Conservation (phyloP, 1,140 invertebrate species). For the Aporrectodea caliginosa region DNA sequence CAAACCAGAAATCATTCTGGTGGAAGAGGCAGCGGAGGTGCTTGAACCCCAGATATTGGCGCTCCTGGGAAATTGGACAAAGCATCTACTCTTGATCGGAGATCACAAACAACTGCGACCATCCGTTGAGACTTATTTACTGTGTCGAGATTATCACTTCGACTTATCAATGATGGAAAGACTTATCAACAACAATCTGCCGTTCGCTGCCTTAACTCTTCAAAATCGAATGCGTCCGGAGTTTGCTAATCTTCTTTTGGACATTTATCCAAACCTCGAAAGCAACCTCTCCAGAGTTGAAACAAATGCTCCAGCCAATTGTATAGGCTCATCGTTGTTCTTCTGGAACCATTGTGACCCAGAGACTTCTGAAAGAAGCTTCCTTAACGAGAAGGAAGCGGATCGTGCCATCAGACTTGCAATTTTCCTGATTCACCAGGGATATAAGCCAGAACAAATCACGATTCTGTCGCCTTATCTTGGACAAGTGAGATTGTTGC, state of each 20-base stretch:
- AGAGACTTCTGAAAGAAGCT: neutral
- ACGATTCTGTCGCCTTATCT: constrained; percentile 24
- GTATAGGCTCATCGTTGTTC: neutral
- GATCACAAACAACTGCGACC: constrained; percentile 29
- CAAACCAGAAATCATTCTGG: constrained; percentile 5
- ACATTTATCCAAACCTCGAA: constrained; percentile 25
- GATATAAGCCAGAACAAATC: constrained; percentile 6
- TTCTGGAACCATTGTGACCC: constrained; percentile 12
- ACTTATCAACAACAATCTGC: constrained; percentile 17
- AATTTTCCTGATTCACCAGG: constrained; percentile 20
- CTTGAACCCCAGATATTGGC: constrained; percentile 18
- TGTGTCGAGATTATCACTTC: constrained; percentile 18
- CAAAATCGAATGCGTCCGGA: constrained; percentile 28
- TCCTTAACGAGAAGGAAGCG: constrained; percentile 9
- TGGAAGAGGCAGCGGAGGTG: constrained; percentile 30
- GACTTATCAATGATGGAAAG: constrained; percentile 28
- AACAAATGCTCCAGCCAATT: neutral
- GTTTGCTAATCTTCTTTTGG: constrained; percentile 8
- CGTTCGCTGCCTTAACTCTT: constrained; percentile 5
- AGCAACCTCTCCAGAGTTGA: constrained; percentile 11
- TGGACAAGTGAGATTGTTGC: constrained; percentile 6
- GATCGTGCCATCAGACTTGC: neutral
- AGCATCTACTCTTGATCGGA: constrained; percentile 28
- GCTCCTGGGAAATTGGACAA: neutral
- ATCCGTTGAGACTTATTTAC: neutral